These are phyloP conservation scores for Synodontis membranacea DNA, from an alignment of 2,113 vertebrate genomes.

Conservation along the genomic window DNA sequence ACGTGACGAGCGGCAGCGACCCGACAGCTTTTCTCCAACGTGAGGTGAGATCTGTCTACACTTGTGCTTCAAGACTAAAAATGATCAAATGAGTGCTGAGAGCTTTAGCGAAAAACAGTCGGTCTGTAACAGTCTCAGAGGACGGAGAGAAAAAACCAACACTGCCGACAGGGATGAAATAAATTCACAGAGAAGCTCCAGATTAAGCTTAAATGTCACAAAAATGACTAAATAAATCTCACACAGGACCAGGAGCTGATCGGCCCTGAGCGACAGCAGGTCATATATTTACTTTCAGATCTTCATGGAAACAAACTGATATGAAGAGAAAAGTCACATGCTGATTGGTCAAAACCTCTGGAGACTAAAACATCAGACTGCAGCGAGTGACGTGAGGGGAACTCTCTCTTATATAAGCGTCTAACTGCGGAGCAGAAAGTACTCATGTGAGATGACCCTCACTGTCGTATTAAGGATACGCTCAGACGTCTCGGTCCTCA, in stretches of 20 bases:
- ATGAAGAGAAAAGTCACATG: neutral
- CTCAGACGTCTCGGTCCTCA: neutral
- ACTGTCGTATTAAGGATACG: neutral
- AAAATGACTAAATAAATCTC: neutral
- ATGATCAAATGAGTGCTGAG: no score
- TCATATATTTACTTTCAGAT: neutral
- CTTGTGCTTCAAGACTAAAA: no score
- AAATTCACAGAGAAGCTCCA: neutral
- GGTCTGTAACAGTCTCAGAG: neutral
- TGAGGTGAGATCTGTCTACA: no score
- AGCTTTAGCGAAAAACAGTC: no score
- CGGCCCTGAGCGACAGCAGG: no score
- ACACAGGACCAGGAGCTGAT: no score
- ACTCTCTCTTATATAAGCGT: slow-evolving; percentile 34
- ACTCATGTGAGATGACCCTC: neutral
- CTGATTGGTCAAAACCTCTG: neutral
- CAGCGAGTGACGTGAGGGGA: slow-evolving; percentile 27
- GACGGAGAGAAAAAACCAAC: neutral
- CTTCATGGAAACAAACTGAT: neutral
- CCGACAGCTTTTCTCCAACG: no score
- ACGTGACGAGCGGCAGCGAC: no score
- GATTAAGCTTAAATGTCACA: neutral
- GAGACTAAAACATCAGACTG: neutral
- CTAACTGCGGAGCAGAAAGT: neutral
- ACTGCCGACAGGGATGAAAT: neutral